Conservation (phyloP, 2,113 vertebrate genomes). For the Gymnarchus niloticus region DNA sequence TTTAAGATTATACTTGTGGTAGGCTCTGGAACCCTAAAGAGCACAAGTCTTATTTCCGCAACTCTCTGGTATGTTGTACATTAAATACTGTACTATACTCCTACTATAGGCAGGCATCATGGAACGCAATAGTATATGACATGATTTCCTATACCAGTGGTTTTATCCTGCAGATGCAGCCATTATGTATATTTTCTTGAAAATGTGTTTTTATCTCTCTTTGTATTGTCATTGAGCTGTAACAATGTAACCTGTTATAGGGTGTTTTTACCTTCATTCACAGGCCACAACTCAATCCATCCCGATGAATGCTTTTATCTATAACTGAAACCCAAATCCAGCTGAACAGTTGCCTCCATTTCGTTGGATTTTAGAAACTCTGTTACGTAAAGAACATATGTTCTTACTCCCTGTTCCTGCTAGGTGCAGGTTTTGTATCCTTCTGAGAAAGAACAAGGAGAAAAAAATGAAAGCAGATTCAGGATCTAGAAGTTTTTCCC, state of each 20-base stretch:
- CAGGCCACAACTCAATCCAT: too few relatives aligned
- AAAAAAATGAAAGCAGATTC: not conserved
- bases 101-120: not conserved
- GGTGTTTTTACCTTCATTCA: not conserved
- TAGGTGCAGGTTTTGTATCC: not conserved
- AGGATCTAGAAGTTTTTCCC: not conserved
- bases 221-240: not conserved
- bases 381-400: not conserved
- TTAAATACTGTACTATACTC: not conserved
- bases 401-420: not conserved
- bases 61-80: not conserved
- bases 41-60: not conserved
- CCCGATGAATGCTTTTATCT: too few relatives aligned
- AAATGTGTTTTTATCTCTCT: too few relatives aligned
- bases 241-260: not conserved
- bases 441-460: not conserved
- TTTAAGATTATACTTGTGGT: not conserved
- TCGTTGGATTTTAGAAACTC: not conserved
- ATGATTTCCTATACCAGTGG: not conserved
- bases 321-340: not conserved
- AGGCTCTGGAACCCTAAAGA: not conserved
- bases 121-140: not conserved
- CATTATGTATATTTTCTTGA: not conserved
- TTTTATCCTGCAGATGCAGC: not conserved
- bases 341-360: not conserved